Base-by-base conservation (phyloP, 2,113 vertebrate genomes). In the Saguinus imperator region DNA sequence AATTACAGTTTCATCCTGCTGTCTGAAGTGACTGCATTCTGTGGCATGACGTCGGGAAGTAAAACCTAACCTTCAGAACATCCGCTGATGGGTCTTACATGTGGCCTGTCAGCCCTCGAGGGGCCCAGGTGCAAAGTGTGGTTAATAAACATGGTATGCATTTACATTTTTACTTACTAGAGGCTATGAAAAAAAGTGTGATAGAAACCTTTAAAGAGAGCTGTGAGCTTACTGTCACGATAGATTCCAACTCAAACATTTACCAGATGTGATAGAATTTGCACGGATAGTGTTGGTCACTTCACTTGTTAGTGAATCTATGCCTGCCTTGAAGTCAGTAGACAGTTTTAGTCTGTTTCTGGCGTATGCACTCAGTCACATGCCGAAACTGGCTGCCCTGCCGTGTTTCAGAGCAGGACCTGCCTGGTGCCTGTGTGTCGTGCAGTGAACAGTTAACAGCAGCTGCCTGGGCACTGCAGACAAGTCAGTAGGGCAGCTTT, bases 401-500 rank as follows among this genome's bases (percentile, higher is more conserved):
- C 82, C 94, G 97, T 96, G 73, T 96, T 96, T 91, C 92, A 0
- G 32, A 87, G 75, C 14, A 68, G 89, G 96, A 97, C 76, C 95
- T 92, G 92, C 75, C 92, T 75, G 29, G 61, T 32, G 61, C 61
- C 27, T 13, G 5, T 3, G 27, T 64, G 61, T 2, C 27, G 2
- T 64, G 27, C 27, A 13, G 61, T 64, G 61, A 32, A 13, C 27
- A 32, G 61, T 64, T 29, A 64, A 85, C 73, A 92, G 2, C 29
- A 86, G 66, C 94, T 89, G 87, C 58, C 73, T 23, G 8, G 18
- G 43, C 20, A 4, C 7, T 96, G 73, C 83, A 61, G 70, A 57
- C 18, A 72, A 94, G 97, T 96, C 84, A 97, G 96, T 66, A 95
- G 96, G 90, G 72, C 94, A 68, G 73, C 91, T 85, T 88, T 94